Base-by-base conservation (phyloP, 1,140 invertebrate species). In the Neodiprion pinetum region DNA sequence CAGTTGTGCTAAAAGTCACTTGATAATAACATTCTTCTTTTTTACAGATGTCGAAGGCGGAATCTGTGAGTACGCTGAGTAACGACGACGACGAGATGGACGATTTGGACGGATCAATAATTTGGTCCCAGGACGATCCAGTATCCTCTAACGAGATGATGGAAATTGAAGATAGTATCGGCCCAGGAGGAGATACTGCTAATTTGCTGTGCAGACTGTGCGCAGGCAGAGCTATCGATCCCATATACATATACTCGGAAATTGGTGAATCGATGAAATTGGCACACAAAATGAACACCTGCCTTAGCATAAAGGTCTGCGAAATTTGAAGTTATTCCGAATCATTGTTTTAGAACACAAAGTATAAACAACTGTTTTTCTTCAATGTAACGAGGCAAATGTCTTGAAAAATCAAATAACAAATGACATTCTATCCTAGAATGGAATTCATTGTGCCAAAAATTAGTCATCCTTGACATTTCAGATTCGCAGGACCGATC, bases 211-310 rank as follows among this genome's bases (percentile, higher is more conserved):
- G 53, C 53, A 76, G 82, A 67, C 76, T 83, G 17, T 83, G 82
- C 67, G 82, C 82, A 28, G 81, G 79, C 14, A 75, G 76, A 71
- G 76, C 81, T 9, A 48, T 71, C 48, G 77, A 82, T 71, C 82
- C 82, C 9, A 69, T 83, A 68, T 81, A 80, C 40, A 80, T 83
- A 49, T 83, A 83, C 61, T 83, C 82, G 3, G 81, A 83, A 66
- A 76, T 81, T 9, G 82, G 82, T 28, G 80, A 83, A 70, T 83
- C 82, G 9, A 76, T 83, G 75, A 77, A 76, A 68, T 72, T 83
- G 10, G 79, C 78, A 5, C 72, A 83, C 48, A 83, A 83, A 79
- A 82, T 83, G 67, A 83, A 82, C 23, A 83, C 77, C 12, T 83
- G 79, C 21, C 49, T 83, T 48, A 83, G 82, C n/a, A 66, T 83